Evolutionary conservation across 2,888 invertebrate species (phyloP), one percentile per base, ranked within the genome.

Genomic region (Lathronympha strigana): DNA sequence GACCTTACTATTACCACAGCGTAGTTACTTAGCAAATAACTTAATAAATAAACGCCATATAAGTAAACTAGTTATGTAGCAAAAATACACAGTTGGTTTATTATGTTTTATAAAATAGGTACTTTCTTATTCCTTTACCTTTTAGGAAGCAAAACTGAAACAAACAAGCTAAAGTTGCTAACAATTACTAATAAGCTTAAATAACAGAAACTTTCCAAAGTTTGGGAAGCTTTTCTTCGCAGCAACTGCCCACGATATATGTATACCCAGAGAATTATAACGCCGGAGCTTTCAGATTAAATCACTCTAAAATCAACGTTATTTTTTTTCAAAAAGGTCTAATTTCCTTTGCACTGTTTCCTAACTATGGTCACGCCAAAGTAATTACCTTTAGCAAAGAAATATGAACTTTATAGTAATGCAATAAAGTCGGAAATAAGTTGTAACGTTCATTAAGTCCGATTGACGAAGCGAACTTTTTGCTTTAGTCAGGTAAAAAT

Each of bases 401-500:
- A 73, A 73, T 73, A 53, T 71, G 49, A 36, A 55, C 71, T 74
- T 73, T 76, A 76, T 0, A 0, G 0, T 0, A 4, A 1, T 0
- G 0, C 0, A 0, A 6, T 79, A 81, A 62, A 68, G 72, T 68
- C 38, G 6, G 66, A 68, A 76, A 50, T 81, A 13, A 45, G 1
- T 63, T 70, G 71, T 3, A 17, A 1, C 1, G 21, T 6, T 53
- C 50, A 60, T 70, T 71, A 77, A 79, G 80, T 78, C 81, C 75
- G 60, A 54, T 62, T 19, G 55, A 72, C 71, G 73, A 70, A 72
- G 75, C 74, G 73, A 80, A 80, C 80, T 79, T 87, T 88, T 90
- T 89, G 88, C 85, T 84, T 80, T 78, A 79, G 81, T 77, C 91
- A 92, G 91, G 91, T 90, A 92, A 90, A 91, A 88, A 88, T 89